Conservation (phyloP, 1,140 invertebrate species). For the Ladona fulva region DNA sequence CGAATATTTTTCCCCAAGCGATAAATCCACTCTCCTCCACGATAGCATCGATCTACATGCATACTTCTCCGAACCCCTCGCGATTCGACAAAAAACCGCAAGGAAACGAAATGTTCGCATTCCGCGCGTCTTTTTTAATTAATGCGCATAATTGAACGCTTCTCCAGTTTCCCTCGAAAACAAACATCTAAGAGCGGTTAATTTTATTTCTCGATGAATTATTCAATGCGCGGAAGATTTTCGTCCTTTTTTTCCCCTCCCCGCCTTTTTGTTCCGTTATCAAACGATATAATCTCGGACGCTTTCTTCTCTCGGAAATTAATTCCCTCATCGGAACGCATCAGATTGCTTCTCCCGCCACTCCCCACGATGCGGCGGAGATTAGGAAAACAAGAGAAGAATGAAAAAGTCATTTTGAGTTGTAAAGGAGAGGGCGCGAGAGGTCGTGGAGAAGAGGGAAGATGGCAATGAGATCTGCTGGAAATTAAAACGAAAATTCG, state of each 20-base stretch:
- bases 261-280: neutral
- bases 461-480: neutral
- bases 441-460: neutral
- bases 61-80: no score
- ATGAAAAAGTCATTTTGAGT: constrained; percentile 9
- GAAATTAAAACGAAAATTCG: no score
- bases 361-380: neutral
- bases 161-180: neutral
- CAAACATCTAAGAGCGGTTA: neutral
- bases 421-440: neutral
- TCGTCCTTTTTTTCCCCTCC: neutral
- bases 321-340: constrained; percentile 1
- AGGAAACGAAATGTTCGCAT: no score
- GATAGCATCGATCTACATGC: no score
- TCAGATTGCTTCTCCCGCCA: neutral
- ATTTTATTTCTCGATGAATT: constrained; percentile 9
- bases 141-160: neutral
- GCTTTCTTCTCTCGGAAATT: neutral
- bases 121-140: neutral
- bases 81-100: no score
- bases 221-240: neutral
- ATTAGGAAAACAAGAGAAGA: constrained; percentile 4
- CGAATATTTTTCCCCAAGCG: no score
- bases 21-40: no score
- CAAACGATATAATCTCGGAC: neutral